phyloP scores from a whole-genome alignment of 2,888 invertebrate genomes.

The Dugesia japonica region DNA sequence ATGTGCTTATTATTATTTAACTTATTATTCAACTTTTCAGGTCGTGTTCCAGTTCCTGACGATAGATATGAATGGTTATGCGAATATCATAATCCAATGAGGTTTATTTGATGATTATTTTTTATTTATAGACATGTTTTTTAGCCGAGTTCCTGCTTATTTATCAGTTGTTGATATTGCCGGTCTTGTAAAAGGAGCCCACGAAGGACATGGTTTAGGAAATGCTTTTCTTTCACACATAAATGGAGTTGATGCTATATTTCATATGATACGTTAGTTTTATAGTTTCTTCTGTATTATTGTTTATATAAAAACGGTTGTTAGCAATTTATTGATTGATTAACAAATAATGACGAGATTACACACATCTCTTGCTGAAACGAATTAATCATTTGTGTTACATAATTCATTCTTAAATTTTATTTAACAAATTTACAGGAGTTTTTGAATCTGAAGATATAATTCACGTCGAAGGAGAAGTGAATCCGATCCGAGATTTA shows the following conservation, averaged over 20 bases:
- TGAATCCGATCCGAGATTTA: conserved; percentile 84
- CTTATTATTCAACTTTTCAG: not conserved
- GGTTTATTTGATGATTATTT: conserved; percentile 52
- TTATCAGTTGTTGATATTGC: conserved; percentile 94
- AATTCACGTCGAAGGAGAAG: conserved; percentile 92
- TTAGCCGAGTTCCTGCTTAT: conserved; percentile 70
- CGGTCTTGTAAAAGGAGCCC: conserved; percentile 88
- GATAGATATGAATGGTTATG: conserved; percentile 76
- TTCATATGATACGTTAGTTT: conserved; percentile 79
- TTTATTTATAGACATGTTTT: conserved; percentile 24
- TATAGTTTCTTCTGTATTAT: not conserved
- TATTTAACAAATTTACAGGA: conserved; percentile 53
- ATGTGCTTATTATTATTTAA: conserved; percentile 43
- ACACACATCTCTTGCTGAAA: no score
- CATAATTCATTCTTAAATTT: no score
- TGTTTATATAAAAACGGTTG: not conserved
- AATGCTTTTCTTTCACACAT: conserved; percentile 97
- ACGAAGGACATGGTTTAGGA: conserved; percentile 90
- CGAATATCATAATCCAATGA: conserved; percentile 77
- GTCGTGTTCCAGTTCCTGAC: conserved; percentile 89
- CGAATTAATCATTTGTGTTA: no score
- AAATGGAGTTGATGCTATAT: conserved; percentile 90
- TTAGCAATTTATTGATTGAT: no score
- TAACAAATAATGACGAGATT: no score
- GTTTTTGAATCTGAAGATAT: conserved; percentile 94